A percentile compares a stretch with the other conserved stretches of the same genome.
phyloP scores from a whole-genome alignment of 2,797 vertebrate species.

The Tadarida brasiliensis region DNA sequence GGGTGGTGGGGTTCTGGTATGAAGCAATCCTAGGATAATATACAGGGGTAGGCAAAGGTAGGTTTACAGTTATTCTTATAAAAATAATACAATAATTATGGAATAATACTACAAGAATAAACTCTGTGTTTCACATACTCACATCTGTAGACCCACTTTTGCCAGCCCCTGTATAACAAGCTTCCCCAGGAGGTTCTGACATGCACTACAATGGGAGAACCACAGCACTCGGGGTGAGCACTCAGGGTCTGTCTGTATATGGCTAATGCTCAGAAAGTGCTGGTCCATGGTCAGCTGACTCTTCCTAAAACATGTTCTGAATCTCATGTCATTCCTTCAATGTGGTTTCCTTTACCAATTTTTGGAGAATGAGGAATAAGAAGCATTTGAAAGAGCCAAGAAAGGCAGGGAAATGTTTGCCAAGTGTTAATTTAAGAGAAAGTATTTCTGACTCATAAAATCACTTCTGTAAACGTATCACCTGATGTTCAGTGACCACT shows the following conservation, averaged over 20 bases:
- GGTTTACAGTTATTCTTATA: background rate
- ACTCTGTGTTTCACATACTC: background rate
- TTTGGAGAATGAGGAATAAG: background rate
- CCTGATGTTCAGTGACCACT: background rate
- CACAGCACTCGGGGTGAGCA: background rate
- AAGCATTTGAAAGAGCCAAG: background rate
- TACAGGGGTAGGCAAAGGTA: background rate
- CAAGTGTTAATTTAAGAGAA: background rate
- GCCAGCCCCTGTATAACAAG: background rate
- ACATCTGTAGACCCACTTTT: background rate
- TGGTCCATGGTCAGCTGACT: background rate
- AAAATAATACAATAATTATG: background rate
- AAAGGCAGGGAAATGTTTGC: background rate
- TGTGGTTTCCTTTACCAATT: background rate
- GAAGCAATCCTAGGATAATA: background rate
- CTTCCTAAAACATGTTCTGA: background rate
- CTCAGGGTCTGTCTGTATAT: background rate
- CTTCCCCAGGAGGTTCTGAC: background rate
- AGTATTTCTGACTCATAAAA: conserved; percentile 2
- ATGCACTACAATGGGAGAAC: background rate
- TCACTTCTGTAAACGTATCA: background rate
- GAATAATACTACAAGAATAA: background rate
- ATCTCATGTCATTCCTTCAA: background rate
- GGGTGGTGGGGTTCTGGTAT: too few species aligned
- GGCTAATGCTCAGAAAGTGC: background rate